phyloP scores from a whole-genome alignment of 2,797 vertebrate species.

The Spinus olivaceus region DNA sequence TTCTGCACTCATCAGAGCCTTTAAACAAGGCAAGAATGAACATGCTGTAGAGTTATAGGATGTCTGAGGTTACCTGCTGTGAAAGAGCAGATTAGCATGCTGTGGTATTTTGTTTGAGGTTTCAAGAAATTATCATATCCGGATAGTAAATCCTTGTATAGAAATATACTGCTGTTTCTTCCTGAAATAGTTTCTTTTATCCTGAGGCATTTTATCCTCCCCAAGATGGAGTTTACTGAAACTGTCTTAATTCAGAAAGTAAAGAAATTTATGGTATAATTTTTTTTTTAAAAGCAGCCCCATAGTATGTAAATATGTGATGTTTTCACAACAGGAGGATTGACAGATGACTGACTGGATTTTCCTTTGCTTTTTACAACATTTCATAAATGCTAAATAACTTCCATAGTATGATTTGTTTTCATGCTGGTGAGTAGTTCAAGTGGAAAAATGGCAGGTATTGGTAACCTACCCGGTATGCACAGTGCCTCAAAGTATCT shows the following conservation, averaged over 20 bases:
- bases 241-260: background rate
- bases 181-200: background rate
- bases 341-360: constrained; percentile 33
- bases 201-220: background rate
- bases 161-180: background rate
- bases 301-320: background rate
- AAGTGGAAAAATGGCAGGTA: background rate
- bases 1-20: background rate
- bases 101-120: constrained; percentile 49
- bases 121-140: background rate
- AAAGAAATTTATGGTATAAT: background rate
- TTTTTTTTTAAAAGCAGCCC: background rate
- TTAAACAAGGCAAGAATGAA: constrained; percentile 16
- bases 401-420: constrained; percentile 4
- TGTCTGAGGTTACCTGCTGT: constrained; percentile 31
- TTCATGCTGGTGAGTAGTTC: background rate
- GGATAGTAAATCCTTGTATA: background rate
- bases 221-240: background rate
- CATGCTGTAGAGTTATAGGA: background rate
- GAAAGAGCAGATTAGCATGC: constrained; percentile 34
- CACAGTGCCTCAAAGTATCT: background rate
- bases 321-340: background rate
- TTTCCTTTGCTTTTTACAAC: background rate
- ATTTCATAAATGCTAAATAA: background rate
- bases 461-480: rapidly evolving